Evolutionary conservation across 2,113 vertebrate genomes (phyloP).

Genomic region (Lutjanus erythropterus): DNA sequence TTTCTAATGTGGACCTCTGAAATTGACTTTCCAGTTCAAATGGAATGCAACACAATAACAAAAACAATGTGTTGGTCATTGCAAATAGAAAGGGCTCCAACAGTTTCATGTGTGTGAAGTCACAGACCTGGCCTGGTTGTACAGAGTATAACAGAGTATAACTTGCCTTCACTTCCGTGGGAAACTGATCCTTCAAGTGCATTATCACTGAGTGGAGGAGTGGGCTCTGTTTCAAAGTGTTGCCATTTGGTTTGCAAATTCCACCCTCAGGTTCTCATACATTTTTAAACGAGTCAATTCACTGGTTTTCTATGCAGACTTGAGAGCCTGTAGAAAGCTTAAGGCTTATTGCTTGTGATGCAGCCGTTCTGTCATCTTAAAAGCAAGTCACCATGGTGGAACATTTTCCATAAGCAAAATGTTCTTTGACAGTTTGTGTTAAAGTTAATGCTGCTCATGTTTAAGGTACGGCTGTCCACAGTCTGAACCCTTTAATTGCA

Average conservation of each 20-base stretch:
- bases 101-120: background rate
- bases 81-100: background rate
- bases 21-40: too few species aligned
- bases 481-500: background rate
- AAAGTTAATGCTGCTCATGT: conserved; percentile 2
- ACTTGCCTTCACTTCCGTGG: conserved; percentile 5
- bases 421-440: background rate
- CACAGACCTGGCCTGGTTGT: too few species aligned
- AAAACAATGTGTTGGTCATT: background rate
- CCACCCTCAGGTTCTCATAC: conserved; percentile 54
- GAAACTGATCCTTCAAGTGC: conserved; percentile 44
- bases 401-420: background rate
- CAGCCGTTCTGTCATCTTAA: conserved; percentile 30
- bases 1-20: too few species aligned
- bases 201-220: conserved; percentile 29
- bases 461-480: background rate
- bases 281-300: conserved; percentile 63
- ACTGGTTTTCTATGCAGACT: conserved; percentile 47
- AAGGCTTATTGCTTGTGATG: conserved; percentile 39
- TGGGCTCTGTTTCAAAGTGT: conserved; percentile 26
- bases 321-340: conserved; percentile 35
- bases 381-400: conserved; percentile 9
- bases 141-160: background rate
- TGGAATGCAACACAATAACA: too few species aligned
- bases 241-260: conserved; percentile 64